Evolutionary conservation across 2,113 vertebrate genomes (phyloP).

Genomic region (Hydropotes inermis): DNA sequence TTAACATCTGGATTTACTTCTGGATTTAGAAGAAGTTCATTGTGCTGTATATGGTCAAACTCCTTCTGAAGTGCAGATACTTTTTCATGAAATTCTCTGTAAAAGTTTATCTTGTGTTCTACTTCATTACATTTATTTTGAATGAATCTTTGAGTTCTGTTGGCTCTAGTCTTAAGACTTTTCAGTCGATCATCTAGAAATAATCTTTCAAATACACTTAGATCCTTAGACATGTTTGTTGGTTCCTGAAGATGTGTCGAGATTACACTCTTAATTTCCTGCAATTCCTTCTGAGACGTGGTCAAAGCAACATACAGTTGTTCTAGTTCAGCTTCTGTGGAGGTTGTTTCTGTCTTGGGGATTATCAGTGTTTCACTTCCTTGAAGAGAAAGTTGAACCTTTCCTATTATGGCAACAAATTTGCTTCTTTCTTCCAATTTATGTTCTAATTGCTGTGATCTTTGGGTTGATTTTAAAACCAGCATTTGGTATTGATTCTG

Average conservation of each 20-base stretch:
- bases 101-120: constrained; percentile 76
- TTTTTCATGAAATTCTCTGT: constrained; percentile 78
- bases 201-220: constrained; percentile 86
- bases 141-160: constrained; percentile 79
- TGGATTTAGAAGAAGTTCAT: constrained; percentile 45
- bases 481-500: constrained; percentile 85
- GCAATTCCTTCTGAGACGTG: constrained; percentile 79
- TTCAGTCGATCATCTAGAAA: constrained; percentile 86
- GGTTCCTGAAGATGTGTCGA: constrained; percentile 83
- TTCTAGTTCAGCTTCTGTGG: constrained; percentile 76
- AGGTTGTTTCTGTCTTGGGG: constrained; percentile 56
- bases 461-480: constrained; percentile 80
- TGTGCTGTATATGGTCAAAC: constrained; percentile 74
- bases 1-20: constrained; percentile 30
- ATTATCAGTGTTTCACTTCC: constrained; percentile 68
- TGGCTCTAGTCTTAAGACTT: constrained; percentile 84
- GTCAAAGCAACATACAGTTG: constrained; percentile 74
- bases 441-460: constrained; percentile 85
- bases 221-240: constrained; percentile 79
- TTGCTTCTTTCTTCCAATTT: constrained; percentile 87
- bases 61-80: constrained; percentile 79
- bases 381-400: constrained; percentile 84
- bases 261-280: constrained; percentile 80
- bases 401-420: constrained; percentile 83
- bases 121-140: constrained; percentile 81